Percentiles rank a stretch among this genome's conserved stretches.
These are phyloP conservation scores for Chionomys nivalis DNA, from an alignment of 2,113 vertebrate genomes.

Conservation along the genomic window DNA sequence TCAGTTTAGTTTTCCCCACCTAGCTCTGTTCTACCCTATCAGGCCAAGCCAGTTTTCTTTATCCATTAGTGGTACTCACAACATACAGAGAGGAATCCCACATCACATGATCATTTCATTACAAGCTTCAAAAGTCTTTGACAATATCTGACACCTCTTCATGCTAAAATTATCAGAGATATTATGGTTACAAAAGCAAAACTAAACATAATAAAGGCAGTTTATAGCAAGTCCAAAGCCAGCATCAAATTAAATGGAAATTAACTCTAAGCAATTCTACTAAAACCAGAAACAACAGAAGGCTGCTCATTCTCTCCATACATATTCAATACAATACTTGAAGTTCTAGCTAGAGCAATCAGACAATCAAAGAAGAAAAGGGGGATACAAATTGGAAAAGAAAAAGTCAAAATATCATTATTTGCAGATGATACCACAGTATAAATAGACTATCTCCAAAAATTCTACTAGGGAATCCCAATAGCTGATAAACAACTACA, in stretches of 20 bases:
- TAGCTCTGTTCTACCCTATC: no score
- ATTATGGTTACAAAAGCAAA: not conserved
- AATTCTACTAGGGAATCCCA: not conserved
- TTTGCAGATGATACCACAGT: not conserved
- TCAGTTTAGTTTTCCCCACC: no score
- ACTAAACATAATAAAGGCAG: not conserved
- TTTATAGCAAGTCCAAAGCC: not conserved
- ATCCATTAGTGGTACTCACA: no score
- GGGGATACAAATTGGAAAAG: not conserved
- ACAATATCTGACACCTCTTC: not conserved
- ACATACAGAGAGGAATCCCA: no score
- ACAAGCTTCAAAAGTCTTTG: not conserved
- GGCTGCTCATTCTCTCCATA: not conserved
- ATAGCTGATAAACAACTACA: not conserved
- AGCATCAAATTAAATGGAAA: not conserved
- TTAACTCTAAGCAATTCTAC: not conserved
- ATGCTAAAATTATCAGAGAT: not conserved
- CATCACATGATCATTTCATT: not conserved
- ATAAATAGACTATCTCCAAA: not conserved
- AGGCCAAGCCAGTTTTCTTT: no score
- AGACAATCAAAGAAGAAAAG: not conserved
- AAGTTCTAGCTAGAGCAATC: not conserved
- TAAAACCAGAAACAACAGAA: not conserved
- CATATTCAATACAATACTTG: not conserved
- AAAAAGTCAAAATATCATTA: not conserved